Evolutionary conservation across 2,888 invertebrate genomes (phyloP).

Genomic region (Sepioteuthis lessoniana): DNA sequence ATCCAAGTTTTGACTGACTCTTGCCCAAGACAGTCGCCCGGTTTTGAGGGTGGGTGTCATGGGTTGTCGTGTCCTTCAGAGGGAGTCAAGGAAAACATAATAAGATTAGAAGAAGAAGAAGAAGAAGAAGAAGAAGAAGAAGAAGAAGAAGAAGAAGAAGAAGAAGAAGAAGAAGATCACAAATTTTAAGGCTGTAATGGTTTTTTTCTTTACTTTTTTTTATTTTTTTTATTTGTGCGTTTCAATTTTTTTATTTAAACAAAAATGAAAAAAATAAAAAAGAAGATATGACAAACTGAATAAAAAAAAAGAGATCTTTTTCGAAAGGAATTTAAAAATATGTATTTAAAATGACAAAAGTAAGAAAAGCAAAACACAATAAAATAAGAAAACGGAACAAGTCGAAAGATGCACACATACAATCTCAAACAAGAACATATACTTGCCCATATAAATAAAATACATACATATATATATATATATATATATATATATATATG

Average conservation of each 20-base stretch:
- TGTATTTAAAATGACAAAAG: conserved; percentile 33
- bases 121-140: background rate
- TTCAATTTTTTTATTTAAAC: background rate
- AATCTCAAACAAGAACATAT: background rate
- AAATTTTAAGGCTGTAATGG: background rate
- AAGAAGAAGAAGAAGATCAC: background rate
- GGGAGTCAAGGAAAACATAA: background rate
- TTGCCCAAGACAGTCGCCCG: background rate
- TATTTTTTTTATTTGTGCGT: background rate
- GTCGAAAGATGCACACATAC: background rate
- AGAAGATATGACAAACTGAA: background rate
- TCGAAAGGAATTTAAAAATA: background rate
- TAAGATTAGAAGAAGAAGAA: background rate
- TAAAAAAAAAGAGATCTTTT: background rate
- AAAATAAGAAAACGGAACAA: background rate
- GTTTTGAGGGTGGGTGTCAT: background rate
- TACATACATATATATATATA: background rate
- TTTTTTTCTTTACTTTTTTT: background rate
- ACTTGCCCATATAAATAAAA: background rate
- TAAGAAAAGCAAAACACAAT: background rate
- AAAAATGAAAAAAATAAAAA: background rate
- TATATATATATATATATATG: conserved; percentile 20
- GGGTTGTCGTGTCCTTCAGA: background rate
- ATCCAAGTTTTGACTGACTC: background rate
- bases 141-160: background rate